Conservation (phyloP, 2,888 invertebrate genomes). For the Melanostoma mellinum region DNA sequence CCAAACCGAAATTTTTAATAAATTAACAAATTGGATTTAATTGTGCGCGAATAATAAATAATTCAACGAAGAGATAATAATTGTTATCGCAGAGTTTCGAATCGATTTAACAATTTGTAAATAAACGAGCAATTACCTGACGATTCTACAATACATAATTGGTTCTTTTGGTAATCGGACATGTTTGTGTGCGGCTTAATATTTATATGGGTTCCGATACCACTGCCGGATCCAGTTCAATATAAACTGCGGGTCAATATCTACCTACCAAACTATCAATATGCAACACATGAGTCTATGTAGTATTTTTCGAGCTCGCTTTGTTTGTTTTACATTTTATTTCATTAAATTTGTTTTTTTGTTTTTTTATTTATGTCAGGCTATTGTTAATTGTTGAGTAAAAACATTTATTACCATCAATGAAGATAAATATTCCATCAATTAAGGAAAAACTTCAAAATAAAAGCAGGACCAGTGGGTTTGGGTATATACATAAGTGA, state of each 20-base stretch:
- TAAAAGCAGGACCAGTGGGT: too few species aligned
- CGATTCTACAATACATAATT: constrained; percentile 69
- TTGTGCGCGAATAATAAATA: constrained; percentile 72
- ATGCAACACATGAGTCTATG: too few species aligned
- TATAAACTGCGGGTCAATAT: constrained; percentile 11
- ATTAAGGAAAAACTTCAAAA: background rate
- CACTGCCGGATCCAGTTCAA: constrained; percentile 16
- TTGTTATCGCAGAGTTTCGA: constrained; percentile 71
- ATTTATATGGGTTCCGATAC: constrained; percentile 43
- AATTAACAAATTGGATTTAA: constrained; percentile 74
- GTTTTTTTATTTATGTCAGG: constrained; percentile 18
- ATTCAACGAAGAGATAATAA: constrained; percentile 71
- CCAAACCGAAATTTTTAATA: constrained; percentile 58
- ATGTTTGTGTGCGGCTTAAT: constrained; percentile 63
- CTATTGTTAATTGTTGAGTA: constrained; percentile 51
- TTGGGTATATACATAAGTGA: background rate
- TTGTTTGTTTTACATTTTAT: background rate
- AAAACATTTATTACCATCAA: constrained; percentile 38
- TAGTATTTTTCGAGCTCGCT: background rate
- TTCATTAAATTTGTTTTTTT: background rate
- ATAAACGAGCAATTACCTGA: constrained; percentile 72
- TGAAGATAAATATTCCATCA: constrained; percentile 38
- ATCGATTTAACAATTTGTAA: constrained; percentile 73
- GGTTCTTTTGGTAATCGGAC: constrained; percentile 62
- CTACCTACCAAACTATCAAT: too few species aligned